phyloP scores from a whole-genome alignment of 2,888 invertebrate species.

The Phasia obesa region DNA sequence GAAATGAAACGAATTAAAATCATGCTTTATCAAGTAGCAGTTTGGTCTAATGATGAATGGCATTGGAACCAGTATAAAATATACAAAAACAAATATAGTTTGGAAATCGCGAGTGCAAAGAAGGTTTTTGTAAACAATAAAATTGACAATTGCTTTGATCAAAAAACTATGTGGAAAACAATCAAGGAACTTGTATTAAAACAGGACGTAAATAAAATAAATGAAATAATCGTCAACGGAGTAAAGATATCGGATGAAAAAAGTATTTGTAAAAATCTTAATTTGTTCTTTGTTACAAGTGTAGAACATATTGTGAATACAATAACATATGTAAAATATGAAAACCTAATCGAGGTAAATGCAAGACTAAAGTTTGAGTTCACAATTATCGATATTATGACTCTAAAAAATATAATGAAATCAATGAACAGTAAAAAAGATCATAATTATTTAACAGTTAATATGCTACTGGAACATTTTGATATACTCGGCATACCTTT shows the following conservation, averaged over 20 bases:
- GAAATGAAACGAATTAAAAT: too few relatives aligned
- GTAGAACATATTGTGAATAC: background rate
- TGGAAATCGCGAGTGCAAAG: background rate
- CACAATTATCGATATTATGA: too few relatives aligned
- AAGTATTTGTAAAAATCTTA: slow-evolving; percentile 1
- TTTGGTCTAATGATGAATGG: too few relatives aligned
- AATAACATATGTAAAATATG: slow-evolving; percentile 1
- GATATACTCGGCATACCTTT: too few relatives aligned
- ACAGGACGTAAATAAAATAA: background rate
- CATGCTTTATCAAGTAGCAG: too few relatives aligned
- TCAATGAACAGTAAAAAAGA: too few relatives aligned
- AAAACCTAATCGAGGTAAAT: background rate
- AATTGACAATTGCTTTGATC: background rate
- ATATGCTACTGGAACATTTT: too few relatives aligned
- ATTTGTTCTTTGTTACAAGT: background rate
- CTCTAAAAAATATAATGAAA: too few relatives aligned
- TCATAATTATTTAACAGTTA: too few relatives aligned
- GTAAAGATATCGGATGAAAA: background rate
- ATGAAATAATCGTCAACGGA: background rate
- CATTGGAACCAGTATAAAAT: too few relatives aligned
- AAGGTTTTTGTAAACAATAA: background rate
- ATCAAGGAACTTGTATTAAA: background rate
- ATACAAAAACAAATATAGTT: background rate
- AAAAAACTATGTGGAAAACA: slow-evolving; percentile 6
- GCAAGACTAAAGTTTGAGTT: background rate